Evolutionary conservation across 2,797 vertebrate genomes (phyloP).

Genomic region (Smutsia gigantea): DNA sequence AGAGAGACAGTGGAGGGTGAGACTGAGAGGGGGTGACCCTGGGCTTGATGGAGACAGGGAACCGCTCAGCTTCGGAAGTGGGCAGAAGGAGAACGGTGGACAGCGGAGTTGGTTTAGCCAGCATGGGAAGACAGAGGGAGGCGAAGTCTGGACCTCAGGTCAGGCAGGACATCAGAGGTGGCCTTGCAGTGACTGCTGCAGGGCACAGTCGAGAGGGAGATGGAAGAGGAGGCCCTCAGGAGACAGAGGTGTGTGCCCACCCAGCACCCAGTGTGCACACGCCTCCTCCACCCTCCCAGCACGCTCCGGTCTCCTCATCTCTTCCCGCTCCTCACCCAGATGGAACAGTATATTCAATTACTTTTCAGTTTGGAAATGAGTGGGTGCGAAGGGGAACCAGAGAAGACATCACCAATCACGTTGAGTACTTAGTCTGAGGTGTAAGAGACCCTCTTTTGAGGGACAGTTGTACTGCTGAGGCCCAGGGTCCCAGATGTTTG

Average conservation of each 20-base stretch:
- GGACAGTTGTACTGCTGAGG: background rate
- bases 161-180: background rate
- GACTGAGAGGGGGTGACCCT: accelerated
- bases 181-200: accelerated
- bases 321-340: background rate
- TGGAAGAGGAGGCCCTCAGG: accelerated
- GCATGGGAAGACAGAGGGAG: background rate
- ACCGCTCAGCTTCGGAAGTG: background rate
- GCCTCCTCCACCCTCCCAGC: background rate
- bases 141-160: background rate
- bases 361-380: background rate
- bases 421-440: background rate
- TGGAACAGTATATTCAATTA: background rate
- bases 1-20: background rate
- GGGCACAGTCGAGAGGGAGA: background rate
- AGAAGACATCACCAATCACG: background rate
- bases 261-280: accelerated
- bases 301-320: accelerated
- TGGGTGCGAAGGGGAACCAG: background rate
- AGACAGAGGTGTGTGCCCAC: accelerated
- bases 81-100: background rate
- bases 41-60: background rate
- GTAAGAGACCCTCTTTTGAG: background rate
- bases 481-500: accelerated
- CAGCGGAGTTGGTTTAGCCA: background rate